phyloP scores from a whole-genome alignment of 2,888 invertebrate species.

The Melinaea marsaeus region DNA sequence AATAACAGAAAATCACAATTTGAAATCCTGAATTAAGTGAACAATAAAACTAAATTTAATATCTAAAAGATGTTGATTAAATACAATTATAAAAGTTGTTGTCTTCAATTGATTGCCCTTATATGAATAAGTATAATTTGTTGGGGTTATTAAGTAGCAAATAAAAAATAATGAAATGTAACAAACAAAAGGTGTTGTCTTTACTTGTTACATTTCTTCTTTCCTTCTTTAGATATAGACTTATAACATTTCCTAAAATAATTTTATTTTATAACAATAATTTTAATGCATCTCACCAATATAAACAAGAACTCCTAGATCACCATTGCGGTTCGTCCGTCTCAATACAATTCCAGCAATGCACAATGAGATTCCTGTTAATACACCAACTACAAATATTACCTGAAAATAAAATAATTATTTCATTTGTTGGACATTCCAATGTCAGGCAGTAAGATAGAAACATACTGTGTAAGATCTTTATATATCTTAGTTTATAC shows the following conservation, averaged over 20 bases:
- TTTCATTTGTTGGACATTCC: neutral
- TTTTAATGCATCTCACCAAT: slow-evolving; percentile 68
- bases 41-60: too few relatives aligned
- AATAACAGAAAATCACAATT: too few relatives aligned
- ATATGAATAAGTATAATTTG: too few relatives aligned
- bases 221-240: neutral
- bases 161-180: too few relatives aligned
- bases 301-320: slow-evolving; percentile 81
- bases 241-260: neutral
- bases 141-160: too few relatives aligned
- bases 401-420: slow-evolving; percentile 64
- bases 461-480: too few relatives aligned
- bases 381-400: slow-evolving; percentile 81
- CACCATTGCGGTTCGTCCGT: slow-evolving; percentile 80
- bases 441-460: neutral
- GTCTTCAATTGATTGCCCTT: too few relatives aligned
- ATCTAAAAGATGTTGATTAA: too few relatives aligned
- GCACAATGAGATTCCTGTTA: slow-evolving; percentile 81
- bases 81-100: too few relatives aligned
- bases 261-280: neutral
- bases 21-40: too few relatives aligned
- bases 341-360: slow-evolving; percentile 81
- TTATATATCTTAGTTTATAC: slow-evolving; percentile 1
- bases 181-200: too few relatives aligned
- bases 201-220: neutral